A percentile compares a stretch with the other conserved stretches of the same genome.
These are phyloP conservation scores for Stegodyphus mimosarum DNA, from an alignment of 1,140 invertebrate genomes.

Conservation along the genomic window DNA sequence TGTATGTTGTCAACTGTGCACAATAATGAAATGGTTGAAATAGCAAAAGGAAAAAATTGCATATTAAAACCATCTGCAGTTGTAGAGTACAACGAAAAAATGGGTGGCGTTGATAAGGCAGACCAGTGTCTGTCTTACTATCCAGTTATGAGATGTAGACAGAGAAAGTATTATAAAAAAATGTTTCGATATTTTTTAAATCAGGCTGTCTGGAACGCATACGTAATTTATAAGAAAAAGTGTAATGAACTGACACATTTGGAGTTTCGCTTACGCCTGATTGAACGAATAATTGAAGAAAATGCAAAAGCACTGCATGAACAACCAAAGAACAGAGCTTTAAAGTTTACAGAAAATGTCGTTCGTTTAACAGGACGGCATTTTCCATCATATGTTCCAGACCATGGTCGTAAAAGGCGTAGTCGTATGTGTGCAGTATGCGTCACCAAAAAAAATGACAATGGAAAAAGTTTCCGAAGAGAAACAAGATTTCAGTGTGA, in stretches of 20 bases:
- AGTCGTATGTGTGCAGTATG: neutral
- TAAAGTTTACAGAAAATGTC: no score
- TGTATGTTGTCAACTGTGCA: no score
- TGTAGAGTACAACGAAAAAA: no score
- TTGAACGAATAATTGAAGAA: constrained; percentile 7
- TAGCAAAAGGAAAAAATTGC: no score
- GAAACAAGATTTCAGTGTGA: neutral
- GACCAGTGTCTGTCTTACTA: no score
- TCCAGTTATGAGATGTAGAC: no score
- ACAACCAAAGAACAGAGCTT: no score
- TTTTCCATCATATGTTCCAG: neutral
- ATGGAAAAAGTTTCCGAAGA: neutral
- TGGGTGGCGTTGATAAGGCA: no score
- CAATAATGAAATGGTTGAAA: no score
- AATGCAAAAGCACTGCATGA: no score
- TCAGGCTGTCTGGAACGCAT: neutral
- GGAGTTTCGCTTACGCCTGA: neutral
- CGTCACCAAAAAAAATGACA: neutral
- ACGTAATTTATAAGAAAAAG: constrained; percentile 2
- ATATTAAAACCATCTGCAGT: no score
- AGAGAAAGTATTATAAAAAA: constrained; percentile 30
- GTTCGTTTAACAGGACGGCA: neutral
- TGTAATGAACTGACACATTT: neutral
- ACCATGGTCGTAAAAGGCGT: neutral
- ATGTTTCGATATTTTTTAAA: constrained; percentile 1